phyloP scores from a whole-genome alignment of 2,113 vertebrate species.

The Tetrao urogallus region DNA sequence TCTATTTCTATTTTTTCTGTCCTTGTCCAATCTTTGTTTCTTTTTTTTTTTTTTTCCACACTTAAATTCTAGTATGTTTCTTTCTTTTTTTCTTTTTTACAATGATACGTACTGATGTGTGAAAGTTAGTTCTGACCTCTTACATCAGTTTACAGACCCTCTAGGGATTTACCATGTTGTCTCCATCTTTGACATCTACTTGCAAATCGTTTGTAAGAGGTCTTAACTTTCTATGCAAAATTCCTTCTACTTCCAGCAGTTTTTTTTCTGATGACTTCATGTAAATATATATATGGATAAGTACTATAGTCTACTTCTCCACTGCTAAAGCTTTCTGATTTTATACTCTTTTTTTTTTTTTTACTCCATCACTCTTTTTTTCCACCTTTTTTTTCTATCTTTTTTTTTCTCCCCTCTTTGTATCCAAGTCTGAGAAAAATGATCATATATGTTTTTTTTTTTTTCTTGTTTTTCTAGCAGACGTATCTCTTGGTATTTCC shows the following conservation, averaged over 20 bases:
- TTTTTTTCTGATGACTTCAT: background rate
- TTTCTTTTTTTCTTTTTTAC: background rate
- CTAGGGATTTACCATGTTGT: background rate
- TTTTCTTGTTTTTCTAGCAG: background rate
- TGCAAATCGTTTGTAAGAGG: background rate
- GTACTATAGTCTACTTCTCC: background rate
- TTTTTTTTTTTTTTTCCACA: background rate
- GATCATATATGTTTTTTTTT: no score
- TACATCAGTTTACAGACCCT: background rate
- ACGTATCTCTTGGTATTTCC: background rate
- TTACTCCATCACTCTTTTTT: rapidly evolving
- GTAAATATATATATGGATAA: background rate
- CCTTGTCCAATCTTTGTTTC: background rate
- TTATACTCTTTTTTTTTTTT: background rate
- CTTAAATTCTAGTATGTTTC: background rate
- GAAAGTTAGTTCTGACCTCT: background rate
- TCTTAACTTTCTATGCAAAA: background rate
- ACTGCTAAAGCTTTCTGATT: background rate
- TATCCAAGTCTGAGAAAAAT: no score
- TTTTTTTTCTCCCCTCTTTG: background rate
- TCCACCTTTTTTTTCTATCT: background rate
- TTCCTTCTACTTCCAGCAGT: background rate
- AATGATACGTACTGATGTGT: background rate
- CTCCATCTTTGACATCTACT: background rate
- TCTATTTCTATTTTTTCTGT: background rate